A percentile compares a stretch with the other conserved stretches of the same genome.
These are phyloP conservation scores for Apodemia zela DNA, from an alignment of 2,888 invertebrate genomes.

Conservation along the genomic window DNA sequence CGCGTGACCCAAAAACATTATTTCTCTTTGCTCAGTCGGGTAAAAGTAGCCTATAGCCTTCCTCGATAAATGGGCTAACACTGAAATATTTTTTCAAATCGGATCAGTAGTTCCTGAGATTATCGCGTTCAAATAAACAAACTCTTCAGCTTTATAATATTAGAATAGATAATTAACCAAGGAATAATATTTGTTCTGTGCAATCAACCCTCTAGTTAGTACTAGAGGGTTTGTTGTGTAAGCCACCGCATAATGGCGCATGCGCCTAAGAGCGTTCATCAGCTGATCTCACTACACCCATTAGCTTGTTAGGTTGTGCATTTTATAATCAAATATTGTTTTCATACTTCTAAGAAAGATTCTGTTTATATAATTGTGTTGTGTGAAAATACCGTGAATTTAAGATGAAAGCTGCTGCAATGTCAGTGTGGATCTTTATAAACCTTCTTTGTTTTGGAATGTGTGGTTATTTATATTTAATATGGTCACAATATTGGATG, in stretches of 20 bases:
- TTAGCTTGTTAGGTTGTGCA: slow-evolving; percentile 21
- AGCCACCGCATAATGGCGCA: slow-evolving; percentile 38
- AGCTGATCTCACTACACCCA: slow-evolving; percentile 57
- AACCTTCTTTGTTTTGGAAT: slow-evolving; percentile 86
- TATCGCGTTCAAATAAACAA: no score
- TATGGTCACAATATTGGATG: slow-evolving; percentile 88
- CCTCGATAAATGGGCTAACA: no score
- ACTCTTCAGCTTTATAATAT: no score
- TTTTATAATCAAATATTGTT: slow-evolving; percentile 19
- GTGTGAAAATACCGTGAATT: neutral
- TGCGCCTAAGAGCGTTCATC: slow-evolving; percentile 43
- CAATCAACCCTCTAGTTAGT: no score
- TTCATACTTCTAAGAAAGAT: slow-evolving; percentile 21
- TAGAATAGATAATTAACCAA: no score
- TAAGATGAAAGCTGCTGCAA: slow-evolving; percentile 83
- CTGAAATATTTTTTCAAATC: no score
- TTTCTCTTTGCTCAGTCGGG: no score
- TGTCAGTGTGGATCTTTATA: slow-evolving; percentile 86
- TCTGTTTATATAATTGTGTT: neutral
- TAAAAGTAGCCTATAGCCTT: no score
- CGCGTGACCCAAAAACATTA: no score
- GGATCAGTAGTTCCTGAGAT: no score
- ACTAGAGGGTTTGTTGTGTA: neutral
- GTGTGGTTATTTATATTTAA: slow-evolving; percentile 85
- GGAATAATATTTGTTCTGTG: no score